Percentiles rank a stretch among this genome's conserved stretches.
Evolutionary conservation across 2,888 invertebrate genomes (phyloP).

Genomic region (Watsonalla binaria): DNA sequence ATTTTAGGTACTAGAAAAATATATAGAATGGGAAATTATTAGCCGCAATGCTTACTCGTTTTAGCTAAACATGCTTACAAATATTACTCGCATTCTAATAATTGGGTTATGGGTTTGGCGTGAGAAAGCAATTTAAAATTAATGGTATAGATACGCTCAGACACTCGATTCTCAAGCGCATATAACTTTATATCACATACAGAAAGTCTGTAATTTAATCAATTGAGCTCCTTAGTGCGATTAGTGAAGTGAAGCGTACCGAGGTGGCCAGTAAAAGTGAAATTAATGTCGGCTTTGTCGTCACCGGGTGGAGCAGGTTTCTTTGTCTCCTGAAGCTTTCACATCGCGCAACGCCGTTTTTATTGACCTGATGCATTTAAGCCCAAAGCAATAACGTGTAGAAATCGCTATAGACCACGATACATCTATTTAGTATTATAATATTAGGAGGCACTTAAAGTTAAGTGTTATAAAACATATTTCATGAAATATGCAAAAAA

Average conservation of each 20-base stretch:
- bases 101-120: too few relatives aligned
- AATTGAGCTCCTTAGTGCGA: constrained; percentile 47
- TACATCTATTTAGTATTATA: too few relatives aligned
- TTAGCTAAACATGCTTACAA: too few relatives aligned
- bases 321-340: constrained; percentile 32
- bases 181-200: constrained; percentile 30
- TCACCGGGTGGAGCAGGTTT: constrained; percentile 32
- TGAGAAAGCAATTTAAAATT: too few relatives aligned
- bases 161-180: constrained; percentile 13
- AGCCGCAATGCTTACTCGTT: too few relatives aligned
- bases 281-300: constrained; percentile 44
- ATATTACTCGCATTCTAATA: too few relatives aligned
- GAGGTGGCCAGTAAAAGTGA: constrained; percentile 59
- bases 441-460: too few relatives aligned
- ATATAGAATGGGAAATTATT: too few relatives aligned
- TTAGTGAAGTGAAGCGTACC: constrained; percentile 51
- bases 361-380: neutral
- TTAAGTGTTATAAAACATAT: too few relatives aligned
- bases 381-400: neutral
- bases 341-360: constrained; percentile 11
- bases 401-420: too few relatives aligned
- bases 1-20: too few relatives aligned
- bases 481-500: too few relatives aligned
- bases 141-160: constrained; percentile 6
- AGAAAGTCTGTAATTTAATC: constrained; percentile 61